Percentiles rank a stretch among this genome's conserved stretches.
Evolutionary conservation across 1,140 invertebrate genomes (phyloP).

Genomic region (Drosophila rhopaloa): DNA sequence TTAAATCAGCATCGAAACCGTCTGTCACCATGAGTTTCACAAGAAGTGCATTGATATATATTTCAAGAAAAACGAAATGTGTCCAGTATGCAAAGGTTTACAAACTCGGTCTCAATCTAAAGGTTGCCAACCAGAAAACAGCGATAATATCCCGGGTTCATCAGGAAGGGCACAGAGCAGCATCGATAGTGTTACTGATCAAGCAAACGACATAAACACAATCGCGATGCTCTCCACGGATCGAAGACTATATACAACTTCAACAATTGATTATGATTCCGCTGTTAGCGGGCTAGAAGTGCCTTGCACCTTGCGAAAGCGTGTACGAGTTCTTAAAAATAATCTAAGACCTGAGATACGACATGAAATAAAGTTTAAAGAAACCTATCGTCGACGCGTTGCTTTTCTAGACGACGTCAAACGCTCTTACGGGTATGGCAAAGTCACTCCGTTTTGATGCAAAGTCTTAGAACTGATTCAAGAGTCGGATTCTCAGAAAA

Average conservation of each 20-base stretch:
- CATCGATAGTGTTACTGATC: too few species aligned
- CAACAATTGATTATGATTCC: too few species aligned
- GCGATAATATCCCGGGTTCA: neutral
- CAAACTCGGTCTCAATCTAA: conserved; percentile 1
- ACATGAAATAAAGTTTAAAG: neutral
- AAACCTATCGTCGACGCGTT: neutral
- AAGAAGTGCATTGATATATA: neutral
- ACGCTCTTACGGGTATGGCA: neutral
- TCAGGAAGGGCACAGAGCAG: neutral
- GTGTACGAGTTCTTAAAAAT: too few species aligned
- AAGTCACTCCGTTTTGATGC: neutral
- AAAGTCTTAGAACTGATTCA: conserved; percentile 69
- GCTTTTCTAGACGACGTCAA: conserved; percentile 1
- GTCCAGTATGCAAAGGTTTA: neutral
- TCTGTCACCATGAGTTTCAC: neutral
- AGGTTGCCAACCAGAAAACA: neutral
- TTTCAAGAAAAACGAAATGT: neutral
- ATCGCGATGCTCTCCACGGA: too few species aligned
- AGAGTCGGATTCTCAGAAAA: neutral
- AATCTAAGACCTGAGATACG: too few species aligned
- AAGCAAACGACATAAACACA: neutral
- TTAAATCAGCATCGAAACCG: neutral
- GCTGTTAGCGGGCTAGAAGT: too few species aligned
- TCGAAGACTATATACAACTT: too few species aligned
- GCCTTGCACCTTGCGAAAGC: too few species aligned